Evolutionary conservation across 2,888 invertebrate species (phyloP), one percentile per base, ranked within the genome.

Genomic region (Antheraea yamamai): DNA sequence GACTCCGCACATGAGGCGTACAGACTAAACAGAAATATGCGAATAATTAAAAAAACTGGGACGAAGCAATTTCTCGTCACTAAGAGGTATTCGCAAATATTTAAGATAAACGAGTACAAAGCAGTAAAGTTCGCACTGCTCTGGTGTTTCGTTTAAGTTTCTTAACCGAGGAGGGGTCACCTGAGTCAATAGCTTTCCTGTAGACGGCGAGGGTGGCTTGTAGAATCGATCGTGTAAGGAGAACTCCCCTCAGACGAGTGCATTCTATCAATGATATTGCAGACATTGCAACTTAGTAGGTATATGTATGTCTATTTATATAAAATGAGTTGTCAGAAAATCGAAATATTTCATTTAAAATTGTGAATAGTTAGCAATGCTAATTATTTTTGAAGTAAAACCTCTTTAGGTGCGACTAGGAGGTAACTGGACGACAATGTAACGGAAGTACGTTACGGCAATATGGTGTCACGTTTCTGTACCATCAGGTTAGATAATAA

Each of bases 181-280:
- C 85, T 87, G 85, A 86, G 88, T 89, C 85, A 89, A 89, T 85
- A 83, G 12, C 39, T 39, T 70, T 20, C 1, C 80, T 78, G 82
- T 78, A 77, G 74, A 74, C 78, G 74, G 77, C 79, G 87, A 87
- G 90, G 91, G 91, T 87, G 87, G 82, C 80, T 87, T 85, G 85
- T 79, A 79, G 77, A 79, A 92, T 93, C 92, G 92, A 92, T 92
- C 87, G 85, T 81, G 82, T 78, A 82, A 84, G 82, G 82, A 83
- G 82, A 78, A 77, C 81, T 80, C 88, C 84, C 87, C 84, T 84
- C 79, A 76, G 81, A 82, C 81, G 81, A 79, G 84, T 82, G 85
- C 82, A 84, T 78, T 84, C 81, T 83, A 83, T 86, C 87, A 89
- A 88, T 90, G 88, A 89, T 85, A 87, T 47, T 70, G 73, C 35